Evolutionary conservation across 2,113 vertebrate species (phyloP), one percentile per base, ranked within the genome.

Genomic region (Corythoichthys intestinalis): DNA sequence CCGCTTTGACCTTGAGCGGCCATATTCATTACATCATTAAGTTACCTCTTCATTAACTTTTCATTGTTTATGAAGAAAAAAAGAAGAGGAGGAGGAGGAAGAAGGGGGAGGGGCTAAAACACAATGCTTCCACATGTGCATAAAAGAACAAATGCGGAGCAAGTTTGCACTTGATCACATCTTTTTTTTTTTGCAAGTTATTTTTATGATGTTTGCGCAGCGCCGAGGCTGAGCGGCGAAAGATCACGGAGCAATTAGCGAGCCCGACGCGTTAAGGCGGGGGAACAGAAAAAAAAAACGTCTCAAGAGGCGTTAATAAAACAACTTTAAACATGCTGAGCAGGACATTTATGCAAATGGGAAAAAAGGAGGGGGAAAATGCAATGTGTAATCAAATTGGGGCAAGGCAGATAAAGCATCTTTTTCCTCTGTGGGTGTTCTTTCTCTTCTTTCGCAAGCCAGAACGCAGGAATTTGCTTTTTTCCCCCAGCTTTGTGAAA

Each of bases 11-110:
- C 91, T 93, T 93, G 92, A 77, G 65, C 69, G 7, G 72, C 89
- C 88, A 90, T 92, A 93, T 92, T 93, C 92, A 91, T 93, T 93
- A 92, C 92, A 92, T 92, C 91, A 93, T 92, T 92, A 91, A 86
- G 90, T 92, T 93, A 92, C 91, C 90, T 93, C 91, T 92, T 93
- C 91, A 92, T 93, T 93, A 92, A 93, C 90, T 93, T 93, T 93
- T 93, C 91, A 93, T 93, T 92, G 91, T 92, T 92, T 91, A 92
- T 92, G 85, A 89, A 83, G 87, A 87, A 83, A 80, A 68, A 79
- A 73, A 50, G 76, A 54, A 74, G 73, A 72, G 56, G 73, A 20
- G 7, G 38, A 35, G 59, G 54, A 5, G 79, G 78, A 47, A 66
- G 72, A 74, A 74, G 68, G 7, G 14, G 46, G 15, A 6, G 35